Evolutionary conservation across 1,140 invertebrate species (phyloP).

Genomic region (Lethrus apterus): DNA sequence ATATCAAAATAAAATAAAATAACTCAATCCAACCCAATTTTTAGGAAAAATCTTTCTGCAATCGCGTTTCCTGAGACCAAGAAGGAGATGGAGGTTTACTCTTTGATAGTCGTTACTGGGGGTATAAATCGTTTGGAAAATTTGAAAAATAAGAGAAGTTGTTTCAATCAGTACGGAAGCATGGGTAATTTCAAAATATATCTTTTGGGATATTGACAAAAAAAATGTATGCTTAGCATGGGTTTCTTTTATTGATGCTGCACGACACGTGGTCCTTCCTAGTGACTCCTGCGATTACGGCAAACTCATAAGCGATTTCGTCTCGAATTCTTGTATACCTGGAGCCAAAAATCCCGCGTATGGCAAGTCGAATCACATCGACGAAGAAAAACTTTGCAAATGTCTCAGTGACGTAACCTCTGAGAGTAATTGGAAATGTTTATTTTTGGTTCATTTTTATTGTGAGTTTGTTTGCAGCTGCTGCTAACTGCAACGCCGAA

Average conservation of each 20-base stretch:
- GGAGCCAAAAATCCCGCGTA: slow-evolving; percentile 47
- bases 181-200: slow-evolving; percentile 41
- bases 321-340: slow-evolving; percentile 51
- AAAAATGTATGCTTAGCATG: slow-evolving; percentile 42
- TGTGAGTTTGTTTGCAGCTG: slow-evolving; percentile 1
- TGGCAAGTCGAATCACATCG: slow-evolving; percentile 31
- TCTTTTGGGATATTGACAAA: not conserved
- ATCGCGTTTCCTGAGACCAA: slow-evolving; percentile 49
- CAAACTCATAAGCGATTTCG: slow-evolving; percentile 47
- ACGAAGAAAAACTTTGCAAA: slow-evolving; percentile 34
- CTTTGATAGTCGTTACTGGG: slow-evolving; percentile 50
- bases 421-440: too few relatives aligned
- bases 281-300: slow-evolving; percentile 49
- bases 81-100: slow-evolving; percentile 41
- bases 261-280: slow-evolving; percentile 42
- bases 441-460: slow-evolving; percentile 26
- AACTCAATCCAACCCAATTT: slow-evolving; percentile 8
- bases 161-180: slow-evolving; percentile 57
- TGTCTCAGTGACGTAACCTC: too few relatives aligned
- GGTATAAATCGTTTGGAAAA: slow-evolving; percentile 49
- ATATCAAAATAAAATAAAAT: slow-evolving; percentile 22
- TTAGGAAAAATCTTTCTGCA: slow-evolving; percentile 42
- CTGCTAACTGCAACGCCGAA: slow-evolving; percentile 40
- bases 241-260: slow-evolving; percentile 50
- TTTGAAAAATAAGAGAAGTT: slow-evolving; percentile 51